These are phyloP conservation scores for Catamblyrhynchus diadema DNA, from an alignment of 2,797 vertebrate genomes.

Conservation along the genomic window DNA sequence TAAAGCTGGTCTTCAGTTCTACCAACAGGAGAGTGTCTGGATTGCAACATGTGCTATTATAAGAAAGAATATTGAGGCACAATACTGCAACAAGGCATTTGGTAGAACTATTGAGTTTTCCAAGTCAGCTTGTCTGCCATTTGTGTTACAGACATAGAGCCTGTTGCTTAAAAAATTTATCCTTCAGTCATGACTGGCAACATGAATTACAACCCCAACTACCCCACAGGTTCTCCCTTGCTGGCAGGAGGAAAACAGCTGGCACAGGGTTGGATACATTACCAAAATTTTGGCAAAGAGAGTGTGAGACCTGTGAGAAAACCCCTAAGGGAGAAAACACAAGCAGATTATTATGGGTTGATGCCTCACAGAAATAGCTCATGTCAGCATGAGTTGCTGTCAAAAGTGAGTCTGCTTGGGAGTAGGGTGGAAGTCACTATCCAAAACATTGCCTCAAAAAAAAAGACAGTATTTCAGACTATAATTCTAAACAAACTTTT, in stretches of 20 bases:
- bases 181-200: neutral
- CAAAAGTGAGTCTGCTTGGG: neutral
- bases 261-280: neutral
- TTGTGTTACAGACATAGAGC: neutral
- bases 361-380: neutral
- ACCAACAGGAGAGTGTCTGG: neutral
- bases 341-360: neutral
- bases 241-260: neutral
- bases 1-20: neutral
- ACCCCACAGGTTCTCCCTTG: neutral
- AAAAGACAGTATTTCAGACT: neutral
- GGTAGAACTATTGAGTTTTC: neutral
- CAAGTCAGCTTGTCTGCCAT: neutral
- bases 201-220: neutral
- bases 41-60: neutral
- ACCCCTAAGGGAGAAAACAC: neutral
- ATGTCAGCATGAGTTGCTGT: neutral
- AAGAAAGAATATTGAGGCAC: neutral
- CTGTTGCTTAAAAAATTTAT: neutral
- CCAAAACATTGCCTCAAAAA: neutral
- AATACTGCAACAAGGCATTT: neutral
- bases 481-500: neutral
- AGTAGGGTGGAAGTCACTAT: neutral
- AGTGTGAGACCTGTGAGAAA: neutral
- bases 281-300: slow-evolving; percentile 1